These are phyloP conservation scores for Nemopilema nomurai DNA, from an alignment of 30 jellyfish, hydroid and myxozoan species.

Conservation along the genomic window DNA sequence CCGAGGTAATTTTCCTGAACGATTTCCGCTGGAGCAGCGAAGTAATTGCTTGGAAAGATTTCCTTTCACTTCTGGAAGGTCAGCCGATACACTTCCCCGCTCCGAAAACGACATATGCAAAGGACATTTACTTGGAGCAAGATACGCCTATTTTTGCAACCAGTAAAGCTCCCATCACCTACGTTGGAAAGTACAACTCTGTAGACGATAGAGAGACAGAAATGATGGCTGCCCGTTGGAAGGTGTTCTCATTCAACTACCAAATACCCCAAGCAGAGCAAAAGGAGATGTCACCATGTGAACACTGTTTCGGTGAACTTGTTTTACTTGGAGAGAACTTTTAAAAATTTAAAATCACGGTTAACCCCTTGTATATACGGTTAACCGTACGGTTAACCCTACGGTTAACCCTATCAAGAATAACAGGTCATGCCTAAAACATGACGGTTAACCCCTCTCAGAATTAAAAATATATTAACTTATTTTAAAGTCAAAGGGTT, in stretches of 20 bases:
- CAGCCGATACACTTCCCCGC: conserved; percentile 34
- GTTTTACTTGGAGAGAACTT: conserved; percentile 3
- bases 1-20: conserved; percentile 53
- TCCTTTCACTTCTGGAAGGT: conserved; percentile 41
- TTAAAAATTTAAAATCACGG: neutral
- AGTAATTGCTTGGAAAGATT: conserved; percentile 35
- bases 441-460: neutral
- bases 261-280: conserved; percentile 13
- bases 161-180: conserved; percentile 30
- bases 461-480: neutral
- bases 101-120: conserved; percentile 12
- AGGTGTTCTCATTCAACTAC: conserved; percentile 14
- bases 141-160: conserved; percentile 31
- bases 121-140: conserved; percentile 6
- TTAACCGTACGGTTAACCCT: neutral
- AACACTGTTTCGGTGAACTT: neutral
- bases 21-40: conserved; percentile 32
- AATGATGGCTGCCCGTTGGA: conserved; percentile 44
- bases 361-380: neutral
- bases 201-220: conserved; percentile 18
- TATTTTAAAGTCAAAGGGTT: neutral
- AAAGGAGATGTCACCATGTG: conserved; percentile 11
- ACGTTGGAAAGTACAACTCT: conserved; percentile 15
- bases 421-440: neutral
- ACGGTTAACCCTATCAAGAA: neutral